These are phyloP conservation scores for Chionoecetes opilio DNA, from an alignment of 1,140 invertebrate genomes.

Conservation along the genomic window DNA sequence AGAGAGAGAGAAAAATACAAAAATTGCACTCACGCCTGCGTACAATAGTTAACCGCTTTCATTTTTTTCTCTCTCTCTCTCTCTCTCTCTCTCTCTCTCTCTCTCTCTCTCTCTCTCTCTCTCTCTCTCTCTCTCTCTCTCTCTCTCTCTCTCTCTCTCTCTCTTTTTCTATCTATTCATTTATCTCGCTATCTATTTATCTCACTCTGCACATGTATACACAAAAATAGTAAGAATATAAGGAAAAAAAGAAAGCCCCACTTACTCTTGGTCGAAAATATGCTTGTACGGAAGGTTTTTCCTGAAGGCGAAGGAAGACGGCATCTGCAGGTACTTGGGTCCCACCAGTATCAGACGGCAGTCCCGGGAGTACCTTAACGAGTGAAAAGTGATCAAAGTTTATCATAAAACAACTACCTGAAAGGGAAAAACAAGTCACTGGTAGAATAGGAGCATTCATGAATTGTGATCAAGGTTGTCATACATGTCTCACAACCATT, in stretches of 20 bases:
- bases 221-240: no score
- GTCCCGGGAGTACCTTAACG: background rate
- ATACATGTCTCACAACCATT: no score
- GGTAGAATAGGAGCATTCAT: no score
- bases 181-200: background rate
- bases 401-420: no score
- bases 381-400: no score
- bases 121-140: slow-evolving; percentile 18
- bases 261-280: background rate
- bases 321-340: background rate
- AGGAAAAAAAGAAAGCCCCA: background rate
- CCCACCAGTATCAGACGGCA: background rate
- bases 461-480: no score
- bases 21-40: background rate
- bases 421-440: no score
- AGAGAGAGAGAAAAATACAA: no score
- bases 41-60: background rate
- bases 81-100: slow-evolving; percentile 38
- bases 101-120: slow-evolving; percentile 18
- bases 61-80: background rate
- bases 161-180: background rate
- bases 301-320: background rate
- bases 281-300: background rate
- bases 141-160: slow-evolving; percentile 18
- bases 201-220: background rate